Conservation (phyloP, 1,140 invertebrate species). For the Panagrolaimus sp. region DNA sequence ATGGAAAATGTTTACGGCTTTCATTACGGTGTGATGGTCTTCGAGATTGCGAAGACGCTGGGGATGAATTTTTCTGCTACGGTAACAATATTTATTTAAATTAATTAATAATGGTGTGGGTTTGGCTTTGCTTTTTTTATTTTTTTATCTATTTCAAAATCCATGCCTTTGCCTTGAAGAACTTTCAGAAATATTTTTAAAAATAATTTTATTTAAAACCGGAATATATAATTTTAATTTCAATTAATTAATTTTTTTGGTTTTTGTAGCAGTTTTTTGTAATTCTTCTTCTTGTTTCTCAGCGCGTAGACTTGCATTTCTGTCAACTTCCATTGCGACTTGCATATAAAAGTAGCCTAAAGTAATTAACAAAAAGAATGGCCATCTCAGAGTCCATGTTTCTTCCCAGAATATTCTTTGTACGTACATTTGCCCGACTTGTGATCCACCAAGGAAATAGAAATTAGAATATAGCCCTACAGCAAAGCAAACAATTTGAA, state of each 20-base stretch:
- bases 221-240: neutral
- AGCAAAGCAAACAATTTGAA: conserved; percentile 56
- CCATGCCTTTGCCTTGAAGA: neutral
- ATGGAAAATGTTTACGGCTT: conserved; percentile 9
- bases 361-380: conserved; percentile 52
- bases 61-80: conserved; percentile 10
- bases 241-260: neutral
- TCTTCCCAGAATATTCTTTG: conserved; percentile 56
- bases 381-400: conserved; percentile 53
- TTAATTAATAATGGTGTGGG: neutral
- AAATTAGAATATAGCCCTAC: conserved; percentile 58
- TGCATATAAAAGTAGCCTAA: conserved; percentile 56
- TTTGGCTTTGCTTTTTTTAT: conserved; percentile 3
- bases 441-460: conserved; percentile 53
- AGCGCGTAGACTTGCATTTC: neutral
- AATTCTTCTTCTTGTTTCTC: neutral
- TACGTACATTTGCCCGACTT: conserved; percentile 53
- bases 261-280: neutral
- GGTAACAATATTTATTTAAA: neutral
- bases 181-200: neutral
- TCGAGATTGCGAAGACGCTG: conserved; percentile 14
- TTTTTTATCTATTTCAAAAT: neutral
- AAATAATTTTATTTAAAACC: neutral
- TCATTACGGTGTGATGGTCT: conserved; percentile 16
- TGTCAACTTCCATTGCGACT: conserved; percentile 15